Percentiles rank a stretch among this genome's conserved stretches.
Conservation (phyloP, 2,113 vertebrate genomes). For the Garra rufa region DNA sequence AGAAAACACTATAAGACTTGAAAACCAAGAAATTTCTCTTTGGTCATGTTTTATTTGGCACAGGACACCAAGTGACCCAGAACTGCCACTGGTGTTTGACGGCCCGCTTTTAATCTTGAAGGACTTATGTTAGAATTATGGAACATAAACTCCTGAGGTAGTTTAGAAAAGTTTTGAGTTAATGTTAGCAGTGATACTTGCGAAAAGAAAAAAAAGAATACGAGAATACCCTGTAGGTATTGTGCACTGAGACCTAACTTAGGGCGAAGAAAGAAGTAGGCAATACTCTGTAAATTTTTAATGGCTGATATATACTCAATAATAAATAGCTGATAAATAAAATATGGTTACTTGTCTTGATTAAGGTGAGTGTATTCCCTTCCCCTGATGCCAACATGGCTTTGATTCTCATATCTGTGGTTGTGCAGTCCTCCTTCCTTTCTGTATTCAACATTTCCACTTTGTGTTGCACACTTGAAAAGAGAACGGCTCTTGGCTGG, state of each 20-base stretch:
- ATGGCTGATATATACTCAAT: constrained; percentile 72
- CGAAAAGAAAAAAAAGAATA: constrained; percentile 45
- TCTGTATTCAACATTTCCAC: constrained; percentile 73
- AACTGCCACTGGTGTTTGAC: not conserved
- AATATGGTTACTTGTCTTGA: constrained; percentile 75
- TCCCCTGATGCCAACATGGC: constrained; percentile 64
- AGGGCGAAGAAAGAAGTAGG: constrained; percentile 66
- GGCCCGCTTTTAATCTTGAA: constrained; percentile 52
- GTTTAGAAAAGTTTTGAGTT: constrained; percentile 66
- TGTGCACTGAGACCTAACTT: constrained; percentile 66
- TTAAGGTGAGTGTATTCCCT: constrained; percentile 73
- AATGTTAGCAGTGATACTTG: constrained; percentile 67
- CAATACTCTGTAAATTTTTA: constrained; percentile 70
- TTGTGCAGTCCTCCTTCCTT: constrained; percentile 63
- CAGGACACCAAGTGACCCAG: constrained; percentile 20
- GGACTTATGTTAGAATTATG: constrained; percentile 68
- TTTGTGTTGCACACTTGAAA: constrained; percentile 74
- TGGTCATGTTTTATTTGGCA: not conserved
- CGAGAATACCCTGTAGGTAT: constrained; percentile 63
- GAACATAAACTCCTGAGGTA: constrained; percentile 58
- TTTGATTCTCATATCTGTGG: constrained; percentile 73
- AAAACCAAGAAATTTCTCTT: not conserved
- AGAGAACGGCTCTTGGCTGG: constrained; percentile 67
- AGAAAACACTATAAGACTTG: not conserved
- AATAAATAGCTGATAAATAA: constrained; percentile 76